These are phyloP conservation scores for Synchiropus splendidus DNA, from an alignment of 2,113 vertebrate genomes.

Conservation along the genomic window DNA sequence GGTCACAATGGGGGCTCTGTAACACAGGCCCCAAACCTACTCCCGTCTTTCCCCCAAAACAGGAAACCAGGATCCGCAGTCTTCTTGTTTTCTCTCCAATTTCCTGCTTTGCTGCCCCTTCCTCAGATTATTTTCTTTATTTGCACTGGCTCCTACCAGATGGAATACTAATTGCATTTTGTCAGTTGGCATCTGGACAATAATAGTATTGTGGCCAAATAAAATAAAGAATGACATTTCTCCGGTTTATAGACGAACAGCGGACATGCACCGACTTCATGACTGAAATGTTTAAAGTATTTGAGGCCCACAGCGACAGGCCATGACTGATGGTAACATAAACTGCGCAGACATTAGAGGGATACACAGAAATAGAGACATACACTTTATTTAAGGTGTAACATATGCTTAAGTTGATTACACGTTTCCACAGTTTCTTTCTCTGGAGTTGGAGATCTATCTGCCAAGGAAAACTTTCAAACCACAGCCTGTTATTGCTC, in stretches of 20 bases:
- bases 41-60: slow-evolving; percentile 63
- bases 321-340: slow-evolving; percentile 19
- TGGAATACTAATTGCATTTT: slow-evolving; percentile 49
- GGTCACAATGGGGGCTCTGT: slow-evolving; percentile 75
- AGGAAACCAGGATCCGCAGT: slow-evolving; percentile 68
- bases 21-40: slow-evolving; percentile 55
- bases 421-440: slow-evolving; percentile 45
- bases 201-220: slow-evolving; percentile 5
- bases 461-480: slow-evolving; percentile 54
- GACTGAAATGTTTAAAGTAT: not conserved
- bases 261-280: slow-evolving; percentile 2
- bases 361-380: slow-evolving; percentile 39
- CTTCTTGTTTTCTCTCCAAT: slow-evolving; percentile 71
- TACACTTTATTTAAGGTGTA: slow-evolving; percentile 42
- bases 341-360: slow-evolving; percentile 15
- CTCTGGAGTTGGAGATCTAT: slow-evolving; percentile 16
- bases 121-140: slow-evolving; percentile 67
- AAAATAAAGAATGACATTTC: not conserved
- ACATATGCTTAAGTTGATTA: slow-evolving; percentile 52
- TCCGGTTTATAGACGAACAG: not conserved
- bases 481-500: slow-evolving; percentile 31
- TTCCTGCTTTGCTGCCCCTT: slow-evolving; percentile 71
- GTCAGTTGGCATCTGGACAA: slow-evolving; percentile 20
- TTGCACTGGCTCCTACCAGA: slow-evolving; percentile 53
- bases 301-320: slow-evolving; percentile 5